Evolutionary conservation across 2,113 vertebrate genomes (phyloP), one percentile per base, ranked within the genome.

Genomic region (Syngnathoides biaculeatus): DNA sequence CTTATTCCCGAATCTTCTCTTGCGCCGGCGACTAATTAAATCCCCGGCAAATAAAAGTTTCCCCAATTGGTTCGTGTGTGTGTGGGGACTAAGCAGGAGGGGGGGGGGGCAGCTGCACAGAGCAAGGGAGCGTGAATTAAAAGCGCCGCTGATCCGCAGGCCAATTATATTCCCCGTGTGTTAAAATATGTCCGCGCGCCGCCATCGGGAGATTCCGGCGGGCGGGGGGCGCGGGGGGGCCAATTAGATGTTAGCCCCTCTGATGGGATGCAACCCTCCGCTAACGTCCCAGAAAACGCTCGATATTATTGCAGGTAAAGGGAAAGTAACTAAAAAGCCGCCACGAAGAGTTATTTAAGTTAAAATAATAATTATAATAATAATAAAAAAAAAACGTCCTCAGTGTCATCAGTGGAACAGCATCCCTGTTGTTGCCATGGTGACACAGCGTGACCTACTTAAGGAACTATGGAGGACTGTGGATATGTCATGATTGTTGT

Each of bases 251-350:
- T 72, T 57, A 71, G 79, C 73, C 61, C 48, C 10, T 71, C 67
- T 68, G 76, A 76, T 45, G 72, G 78, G 79, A 81, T 78, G 77
- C 66, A 71, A 72, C 79, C 72, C 64, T 67, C 67, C 69, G 76
- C 79, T 17, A 80, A 75, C 81, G 75, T 74, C 78, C 82, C 73
- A 64, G 77, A 79, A 79, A 87, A 86, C 86, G 71, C 84, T 58
- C n/a, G 84, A 84, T 75, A 83, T 88, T 85, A 91, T 88, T 87
- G 79, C 81, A 74, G 71, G 83, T 86, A 82, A 71, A 63, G 73
- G 72, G 24, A 20, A 65, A 56, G 65, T 22, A 12, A 38, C 63
- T 65, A 14, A 19, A 19, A 14, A 30, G 47, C 17, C 2, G 13
- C 10, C 14, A 11, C 9, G 24, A 38, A 19, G 6, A 2, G 20